A percentile compares a stretch with the other conserved stretches of the same genome.
Evolutionary conservation across 2,797 vertebrate species (phyloP).

Genomic region (Acanthopagrus latus): DNA sequence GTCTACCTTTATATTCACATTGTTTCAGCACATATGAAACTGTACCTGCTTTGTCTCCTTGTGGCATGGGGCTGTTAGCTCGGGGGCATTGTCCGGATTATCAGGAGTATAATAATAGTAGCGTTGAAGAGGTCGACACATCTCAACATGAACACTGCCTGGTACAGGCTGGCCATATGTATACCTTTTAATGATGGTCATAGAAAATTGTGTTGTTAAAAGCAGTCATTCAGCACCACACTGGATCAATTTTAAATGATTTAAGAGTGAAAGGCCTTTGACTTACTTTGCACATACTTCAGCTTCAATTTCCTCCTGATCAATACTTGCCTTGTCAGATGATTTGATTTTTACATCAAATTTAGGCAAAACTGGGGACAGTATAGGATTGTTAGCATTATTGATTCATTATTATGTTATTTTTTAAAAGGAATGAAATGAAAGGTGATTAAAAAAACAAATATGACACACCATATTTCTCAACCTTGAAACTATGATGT

Average conservation of each 20-base stretch:
- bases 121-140: neutral
- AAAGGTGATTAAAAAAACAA: neutral
- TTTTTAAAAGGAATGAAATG: neutral
- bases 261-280: neutral
- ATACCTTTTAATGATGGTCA: neutral
- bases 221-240: neutral
- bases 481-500: neutral
- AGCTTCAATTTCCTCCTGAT: neutral
- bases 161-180: conserved; percentile 21
- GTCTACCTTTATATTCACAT: neutral
- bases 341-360: conserved; percentile 1
- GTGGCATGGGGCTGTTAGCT: neutral
- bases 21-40: neutral
- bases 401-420: too few relatives aligned
- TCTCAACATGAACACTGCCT: neutral
- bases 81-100: neutral
- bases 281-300: conserved; percentile 21
- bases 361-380: conserved; percentile 19
- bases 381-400: neutral
- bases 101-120: too few relatives aligned
- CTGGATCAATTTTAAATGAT: neutral
- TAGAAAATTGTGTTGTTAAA: neutral
- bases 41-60: conserved; percentile 5
- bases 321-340: neutral
- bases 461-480: conserved; percentile 7